phyloP scores from a whole-genome alignment of 1,140 invertebrate genomes.

The Augochlora pura region DNA sequence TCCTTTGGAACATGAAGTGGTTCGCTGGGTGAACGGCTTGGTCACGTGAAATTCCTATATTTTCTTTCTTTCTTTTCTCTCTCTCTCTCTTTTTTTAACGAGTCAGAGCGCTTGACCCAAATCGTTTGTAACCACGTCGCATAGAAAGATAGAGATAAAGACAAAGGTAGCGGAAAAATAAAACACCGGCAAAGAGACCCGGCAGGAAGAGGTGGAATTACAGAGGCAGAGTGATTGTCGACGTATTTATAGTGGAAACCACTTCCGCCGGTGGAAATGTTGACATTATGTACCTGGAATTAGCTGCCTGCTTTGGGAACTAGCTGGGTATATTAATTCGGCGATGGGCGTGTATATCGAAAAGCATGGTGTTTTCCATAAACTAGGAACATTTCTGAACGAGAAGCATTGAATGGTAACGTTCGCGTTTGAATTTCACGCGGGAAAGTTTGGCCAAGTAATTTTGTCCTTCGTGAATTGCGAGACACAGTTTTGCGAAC shows the following conservation, averaged over 20 bases:
- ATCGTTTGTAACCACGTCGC: slow-evolving; percentile 23
- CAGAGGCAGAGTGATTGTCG: slow-evolving; percentile 31
- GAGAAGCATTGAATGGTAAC: too few relatives aligned
- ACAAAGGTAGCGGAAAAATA: slow-evolving; percentile 35
- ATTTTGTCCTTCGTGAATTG: too few relatives aligned
- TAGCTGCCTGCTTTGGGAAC: not conserved
- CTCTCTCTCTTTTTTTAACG: slow-evolving; percentile 20
- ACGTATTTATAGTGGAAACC: slow-evolving; percentile 33
- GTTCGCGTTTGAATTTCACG: too few relatives aligned
- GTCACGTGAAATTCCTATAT: slow-evolving; percentile 27
- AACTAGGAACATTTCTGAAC: too few relatives aligned
- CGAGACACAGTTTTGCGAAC: too few relatives aligned
- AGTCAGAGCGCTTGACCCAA: slow-evolving; percentile 36
- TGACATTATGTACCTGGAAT: slow-evolving; percentile 1
- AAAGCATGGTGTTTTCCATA: too few relatives aligned
- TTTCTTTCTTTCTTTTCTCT: not conserved
- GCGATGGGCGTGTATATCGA: too few relatives aligned
- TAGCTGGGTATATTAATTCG: too few relatives aligned
- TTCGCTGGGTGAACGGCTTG: slow-evolving; percentile 3
- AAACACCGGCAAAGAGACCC: slow-evolving; percentile 18
- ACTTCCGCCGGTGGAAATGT: slow-evolving; percentile 36
- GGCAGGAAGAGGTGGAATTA: slow-evolving; percentile 37
- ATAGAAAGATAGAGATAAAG: slow-evolving; percentile 35
- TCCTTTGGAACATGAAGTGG: slow-evolving; percentile 20
- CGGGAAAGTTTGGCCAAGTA: too few relatives aligned